phyloP scores from a whole-genome alignment of 1,140 invertebrate species.

The Ooceraea biroi region DNA sequence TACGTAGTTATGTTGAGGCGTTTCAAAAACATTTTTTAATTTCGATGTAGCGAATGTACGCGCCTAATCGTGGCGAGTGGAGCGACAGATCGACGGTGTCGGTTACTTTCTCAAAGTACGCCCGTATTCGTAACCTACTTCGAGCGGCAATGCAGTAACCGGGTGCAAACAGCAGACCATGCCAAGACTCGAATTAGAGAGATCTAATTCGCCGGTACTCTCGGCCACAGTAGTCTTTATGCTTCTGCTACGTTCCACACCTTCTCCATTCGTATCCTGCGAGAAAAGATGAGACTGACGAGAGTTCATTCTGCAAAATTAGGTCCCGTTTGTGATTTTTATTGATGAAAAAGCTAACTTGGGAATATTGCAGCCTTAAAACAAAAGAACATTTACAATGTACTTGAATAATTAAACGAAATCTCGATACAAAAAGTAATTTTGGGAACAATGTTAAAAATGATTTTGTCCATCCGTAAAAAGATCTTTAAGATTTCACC shows the following conservation, averaged over 20 bases:
- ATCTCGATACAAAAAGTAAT: no score
- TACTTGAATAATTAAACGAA: no score
- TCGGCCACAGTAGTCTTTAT: neutral
- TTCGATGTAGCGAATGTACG: conserved; percentile 45
- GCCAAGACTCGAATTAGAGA: conserved; percentile 72
- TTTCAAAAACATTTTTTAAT: conserved; percentile 1
- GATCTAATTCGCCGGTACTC: conserved; percentile 50
- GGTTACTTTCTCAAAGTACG: conserved; percentile 71
- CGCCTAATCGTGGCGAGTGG: conserved; percentile 65
- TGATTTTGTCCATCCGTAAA: no score
- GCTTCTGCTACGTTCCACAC: neutral
- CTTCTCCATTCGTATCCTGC: neutral
- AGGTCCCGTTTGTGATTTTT: no score
- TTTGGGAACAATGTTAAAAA: no score
- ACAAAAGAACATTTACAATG: no score
- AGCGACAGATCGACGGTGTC: conserved; percentile 59
- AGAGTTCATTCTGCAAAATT: neutral
- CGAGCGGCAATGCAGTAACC: conserved; percentile 62
- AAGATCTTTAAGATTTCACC: neutral
- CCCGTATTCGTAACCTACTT: conserved; percentile 74
- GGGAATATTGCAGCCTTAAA: no score
- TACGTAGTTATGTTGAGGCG: no score
- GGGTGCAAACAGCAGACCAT: conserved; percentile 59
- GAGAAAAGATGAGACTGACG: neutral
- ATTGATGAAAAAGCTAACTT: no score